A percentile compares a stretch with the other conserved stretches of the same genome.
Evolutionary conservation across 2,797 vertebrate species (phyloP).

Genomic region (Acropternis orthonyx): DNA sequence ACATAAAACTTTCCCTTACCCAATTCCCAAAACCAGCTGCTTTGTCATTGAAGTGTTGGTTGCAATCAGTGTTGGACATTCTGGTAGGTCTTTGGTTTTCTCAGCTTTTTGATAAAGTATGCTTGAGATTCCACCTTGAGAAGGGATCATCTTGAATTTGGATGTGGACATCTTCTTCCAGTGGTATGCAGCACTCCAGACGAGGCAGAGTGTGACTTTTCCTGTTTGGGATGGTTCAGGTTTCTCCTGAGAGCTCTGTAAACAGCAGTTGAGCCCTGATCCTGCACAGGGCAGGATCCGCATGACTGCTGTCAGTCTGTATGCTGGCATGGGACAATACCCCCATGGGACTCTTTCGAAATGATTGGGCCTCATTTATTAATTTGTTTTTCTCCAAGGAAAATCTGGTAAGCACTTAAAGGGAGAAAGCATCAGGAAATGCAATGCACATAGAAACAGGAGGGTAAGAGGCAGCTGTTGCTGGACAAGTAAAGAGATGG

Average conservation of each 20-base stretch:
- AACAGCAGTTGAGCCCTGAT: not conserved
- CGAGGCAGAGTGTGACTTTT: not conserved
- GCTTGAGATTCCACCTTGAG: not conserved
- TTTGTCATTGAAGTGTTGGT: not conserved
- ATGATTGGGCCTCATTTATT: not conserved
- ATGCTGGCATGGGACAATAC: not conserved
- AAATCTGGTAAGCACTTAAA: not conserved
- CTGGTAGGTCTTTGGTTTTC: not conserved
- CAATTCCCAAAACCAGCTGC: not conserved
- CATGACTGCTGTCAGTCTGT: not conserved
- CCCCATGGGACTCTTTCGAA: not conserved
- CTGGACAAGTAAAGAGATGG: not conserved
- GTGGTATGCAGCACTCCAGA: rapidly evolving
- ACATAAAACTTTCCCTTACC: not conserved
- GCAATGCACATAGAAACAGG: not conserved
- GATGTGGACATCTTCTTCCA: not conserved
- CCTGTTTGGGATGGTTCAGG: not conserved
- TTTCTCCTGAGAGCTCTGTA: not conserved
- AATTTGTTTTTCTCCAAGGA: not conserved
- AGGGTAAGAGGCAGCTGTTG: not conserved
- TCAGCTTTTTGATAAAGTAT: not conserved
- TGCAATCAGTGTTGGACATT: rapidly evolving
- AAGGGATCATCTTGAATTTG: not conserved
- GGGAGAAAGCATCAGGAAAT: not conserved
- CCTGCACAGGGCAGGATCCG: not conserved